Conservation (phyloP, 2,888 invertebrate genomes). For the Parnassius mnemosyne region DNA sequence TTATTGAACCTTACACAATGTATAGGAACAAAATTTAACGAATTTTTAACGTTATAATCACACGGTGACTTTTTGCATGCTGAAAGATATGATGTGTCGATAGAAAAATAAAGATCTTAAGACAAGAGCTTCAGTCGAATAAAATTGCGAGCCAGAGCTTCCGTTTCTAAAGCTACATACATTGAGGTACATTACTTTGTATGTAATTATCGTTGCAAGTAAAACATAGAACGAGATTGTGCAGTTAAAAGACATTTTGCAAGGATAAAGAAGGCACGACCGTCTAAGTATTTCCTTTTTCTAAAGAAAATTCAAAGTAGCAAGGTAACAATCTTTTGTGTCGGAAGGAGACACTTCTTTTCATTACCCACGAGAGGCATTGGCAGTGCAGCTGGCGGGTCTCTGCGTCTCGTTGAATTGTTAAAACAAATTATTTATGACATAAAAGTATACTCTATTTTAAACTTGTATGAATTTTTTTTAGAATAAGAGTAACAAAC, state of each 20-base stretch:
- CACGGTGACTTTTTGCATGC: too few species aligned
- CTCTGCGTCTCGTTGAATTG: background rate
- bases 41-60: too few species aligned
- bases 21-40: too few species aligned
- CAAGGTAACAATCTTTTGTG: constrained; percentile 32
- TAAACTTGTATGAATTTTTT: too few species aligned
- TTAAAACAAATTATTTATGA: constrained; percentile 13
- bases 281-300: constrained; percentile 28
- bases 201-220: constrained; percentile 11
- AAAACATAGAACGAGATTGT: constrained; percentile 4
- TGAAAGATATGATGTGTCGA: too few species aligned
- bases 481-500: too few species aligned
- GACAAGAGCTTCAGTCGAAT: too few species aligned
- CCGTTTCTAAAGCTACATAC: too few species aligned
- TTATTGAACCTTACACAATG: too few species aligned
- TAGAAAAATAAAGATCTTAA: too few species aligned
- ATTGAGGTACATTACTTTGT: background rate
- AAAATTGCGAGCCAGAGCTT: too few species aligned
- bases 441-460: background rate
- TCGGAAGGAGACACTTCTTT: constrained; percentile 32
- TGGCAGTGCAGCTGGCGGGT: constrained; percentile 17
- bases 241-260: constrained; percentile 8
- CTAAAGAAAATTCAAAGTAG: constrained; percentile 30
- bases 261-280: constrained; percentile 6
- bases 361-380: constrained; percentile 34